phyloP scores from a whole-genome alignment of 2,888 invertebrate species.

The Leucophenga maculata region DNA sequence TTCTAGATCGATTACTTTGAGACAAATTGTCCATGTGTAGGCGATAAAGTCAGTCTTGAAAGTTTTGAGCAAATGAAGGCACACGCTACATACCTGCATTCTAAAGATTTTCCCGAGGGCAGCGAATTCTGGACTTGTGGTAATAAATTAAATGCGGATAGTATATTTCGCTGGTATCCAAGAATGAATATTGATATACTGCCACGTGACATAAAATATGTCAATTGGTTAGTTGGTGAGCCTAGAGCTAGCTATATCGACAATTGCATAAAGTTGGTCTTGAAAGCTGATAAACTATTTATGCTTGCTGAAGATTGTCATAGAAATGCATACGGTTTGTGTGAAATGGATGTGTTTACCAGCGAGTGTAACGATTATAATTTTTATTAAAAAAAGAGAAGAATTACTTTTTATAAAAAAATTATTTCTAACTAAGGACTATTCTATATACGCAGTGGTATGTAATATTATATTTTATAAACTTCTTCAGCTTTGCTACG shows the following conservation, averaged over 20 bases:
- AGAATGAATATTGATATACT: too few species aligned
- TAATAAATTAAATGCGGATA: constrained; percentile 28
- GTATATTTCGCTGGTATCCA: background rate
- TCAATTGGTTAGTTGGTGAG: background rate
- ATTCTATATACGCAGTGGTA: too few species aligned
- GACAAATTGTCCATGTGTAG: background rate
- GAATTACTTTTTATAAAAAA: too few species aligned
- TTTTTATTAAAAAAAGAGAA: too few species aligned
- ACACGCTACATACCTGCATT: constrained; percentile 50
- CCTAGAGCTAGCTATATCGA: background rate
- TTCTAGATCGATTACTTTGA: too few species aligned
- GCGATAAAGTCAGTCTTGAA: constrained; percentile 49
- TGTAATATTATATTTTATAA: too few species aligned
- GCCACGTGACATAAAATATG: background rate
- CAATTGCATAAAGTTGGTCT: background rate
- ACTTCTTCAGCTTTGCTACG: too few species aligned
- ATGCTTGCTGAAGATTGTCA: background rate
- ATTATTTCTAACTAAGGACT: too few species aligned
- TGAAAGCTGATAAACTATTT: background rate
- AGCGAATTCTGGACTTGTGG: constrained; percentile 59
- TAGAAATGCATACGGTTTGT: background rate
- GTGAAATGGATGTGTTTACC: constrained; percentile 1
- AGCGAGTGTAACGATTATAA: too few species aligned
- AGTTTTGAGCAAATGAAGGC: constrained; percentile 50
- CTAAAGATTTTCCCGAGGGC: constrained; percentile 45